A percentile compares a stretch with the other conserved stretches of the same genome.
Conservation (phyloP, 2,797 vertebrate species). For the Yasuhikotakia modesta region DNA sequence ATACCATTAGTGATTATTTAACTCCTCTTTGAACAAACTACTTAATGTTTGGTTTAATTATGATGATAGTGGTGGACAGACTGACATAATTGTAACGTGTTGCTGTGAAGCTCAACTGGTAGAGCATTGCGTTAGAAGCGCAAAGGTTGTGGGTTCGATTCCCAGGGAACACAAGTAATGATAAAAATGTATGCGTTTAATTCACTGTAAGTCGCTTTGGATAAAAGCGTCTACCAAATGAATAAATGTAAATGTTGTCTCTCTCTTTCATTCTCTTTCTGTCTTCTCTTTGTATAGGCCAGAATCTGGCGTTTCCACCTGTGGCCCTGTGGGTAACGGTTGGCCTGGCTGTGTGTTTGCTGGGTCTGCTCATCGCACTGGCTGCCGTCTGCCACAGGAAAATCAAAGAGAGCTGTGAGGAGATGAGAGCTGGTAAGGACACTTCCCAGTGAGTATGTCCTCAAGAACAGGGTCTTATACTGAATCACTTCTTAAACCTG, state of each 20-base stretch:
- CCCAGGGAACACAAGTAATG: too few relatives aligned
- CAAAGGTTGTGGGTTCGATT: too few relatives aligned
- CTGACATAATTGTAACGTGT: too few relatives aligned
- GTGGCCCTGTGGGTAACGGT: conserved; percentile 92
- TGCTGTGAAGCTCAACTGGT: too few relatives aligned
- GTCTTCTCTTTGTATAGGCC: conserved; percentile 72
- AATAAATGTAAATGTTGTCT: too few relatives aligned
- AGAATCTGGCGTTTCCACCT: conserved; percentile 84
- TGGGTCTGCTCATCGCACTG: conserved; percentile 83
- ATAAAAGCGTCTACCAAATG: too few relatives aligned
- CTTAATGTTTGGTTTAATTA: too few relatives aligned
- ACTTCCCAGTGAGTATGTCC: conserved; percentile 5
- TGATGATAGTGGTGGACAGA: conserved; percentile 24
- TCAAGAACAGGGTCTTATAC: background rate
- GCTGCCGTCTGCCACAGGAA: conserved; percentile 89
- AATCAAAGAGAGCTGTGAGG: conserved; percentile 92
- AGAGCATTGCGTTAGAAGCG: too few relatives aligned
- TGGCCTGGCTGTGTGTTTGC: conserved; percentile 85
- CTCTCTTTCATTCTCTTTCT: background rate
- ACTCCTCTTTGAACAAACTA: too few relatives aligned
- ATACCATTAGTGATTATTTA: too few relatives aligned
- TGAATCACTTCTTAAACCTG: background rate
- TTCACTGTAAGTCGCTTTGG: too few relatives aligned
- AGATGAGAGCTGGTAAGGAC: conserved; percentile 82
- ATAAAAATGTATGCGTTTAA: too few relatives aligned